phyloP scores from a whole-genome alignment of 2,113 vertebrate species.

The Petromus typicus region DNA sequence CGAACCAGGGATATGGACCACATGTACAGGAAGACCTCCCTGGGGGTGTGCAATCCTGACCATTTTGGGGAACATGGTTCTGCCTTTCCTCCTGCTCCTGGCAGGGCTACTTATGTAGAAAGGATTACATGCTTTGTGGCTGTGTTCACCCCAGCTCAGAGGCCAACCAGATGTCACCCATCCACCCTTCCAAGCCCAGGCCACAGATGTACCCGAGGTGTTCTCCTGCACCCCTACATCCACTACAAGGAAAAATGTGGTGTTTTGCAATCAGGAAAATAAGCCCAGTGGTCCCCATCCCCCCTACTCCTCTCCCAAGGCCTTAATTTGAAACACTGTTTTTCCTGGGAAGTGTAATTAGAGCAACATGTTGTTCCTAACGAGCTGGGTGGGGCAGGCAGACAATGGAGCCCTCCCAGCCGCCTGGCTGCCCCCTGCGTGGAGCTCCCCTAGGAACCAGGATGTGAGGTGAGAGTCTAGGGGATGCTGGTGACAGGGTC shows the following conservation, averaged over 20 bases:
- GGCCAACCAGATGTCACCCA: background rate
- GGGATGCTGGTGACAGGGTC: background rate
- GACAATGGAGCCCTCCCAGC: constrained; percentile 76
- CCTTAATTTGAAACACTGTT: constrained; percentile 84
- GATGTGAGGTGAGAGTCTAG: background rate
- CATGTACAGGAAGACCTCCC: background rate
- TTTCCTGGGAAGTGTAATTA: constrained; percentile 82
- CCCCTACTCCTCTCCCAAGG: constrained; percentile 63
- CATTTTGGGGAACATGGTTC: background rate
- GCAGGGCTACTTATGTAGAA: background rate
- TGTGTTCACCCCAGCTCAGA: background rate
- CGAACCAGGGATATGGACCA: background rate
- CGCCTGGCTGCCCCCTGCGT: constrained; percentile 57
- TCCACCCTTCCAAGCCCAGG: background rate
- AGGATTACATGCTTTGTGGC: background rate
- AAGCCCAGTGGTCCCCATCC: constrained; percentile 68
- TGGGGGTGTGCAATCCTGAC: background rate
- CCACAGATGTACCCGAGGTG: background rate
- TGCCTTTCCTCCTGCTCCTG: background rate
- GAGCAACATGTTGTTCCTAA: constrained; percentile 82
- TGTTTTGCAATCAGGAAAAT: constrained; percentile 77
- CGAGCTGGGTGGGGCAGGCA: constrained; percentile 77
- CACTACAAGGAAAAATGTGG: constrained; percentile 64
- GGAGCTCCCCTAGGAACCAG: constrained; percentile 46
- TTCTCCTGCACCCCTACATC: constrained; percentile 22